Percentiles rank a stretch among this genome's conserved stretches.
Conservation (phyloP, 2,113 vertebrate species). For the Labeo catla region DNA sequence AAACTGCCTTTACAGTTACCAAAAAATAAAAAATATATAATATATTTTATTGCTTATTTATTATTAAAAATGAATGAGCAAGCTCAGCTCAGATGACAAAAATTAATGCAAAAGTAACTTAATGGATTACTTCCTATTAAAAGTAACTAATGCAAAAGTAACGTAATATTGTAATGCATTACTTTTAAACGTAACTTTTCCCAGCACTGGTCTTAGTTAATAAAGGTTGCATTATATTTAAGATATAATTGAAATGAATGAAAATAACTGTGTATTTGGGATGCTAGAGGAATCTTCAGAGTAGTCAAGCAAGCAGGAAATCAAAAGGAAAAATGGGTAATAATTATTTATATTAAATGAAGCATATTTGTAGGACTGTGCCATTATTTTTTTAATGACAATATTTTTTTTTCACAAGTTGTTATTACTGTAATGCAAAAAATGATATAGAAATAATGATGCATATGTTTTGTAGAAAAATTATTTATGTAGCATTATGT, state of each 20-base stretch:
- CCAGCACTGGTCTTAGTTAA: no score
- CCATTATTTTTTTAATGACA: neutral
- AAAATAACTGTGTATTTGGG: neutral
- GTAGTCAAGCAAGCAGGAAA: neutral
- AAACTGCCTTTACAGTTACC: no score
- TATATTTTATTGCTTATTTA: no score
- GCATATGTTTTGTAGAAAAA: no score
- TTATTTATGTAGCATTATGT: neutral
- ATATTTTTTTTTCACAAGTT: neutral
- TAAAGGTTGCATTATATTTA: conserved; percentile 26
- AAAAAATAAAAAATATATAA: no score
- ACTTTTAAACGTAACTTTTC: no score
- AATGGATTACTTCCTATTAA: no score
- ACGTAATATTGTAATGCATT: no score
- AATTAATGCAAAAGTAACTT: no score
- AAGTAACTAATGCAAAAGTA: no score
- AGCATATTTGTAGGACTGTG: neutral
- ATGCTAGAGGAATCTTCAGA: neutral
- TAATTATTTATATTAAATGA: neutral
- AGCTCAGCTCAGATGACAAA: no score
- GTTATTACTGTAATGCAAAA: neutral
- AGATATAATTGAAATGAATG: neutral
- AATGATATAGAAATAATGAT: neutral
- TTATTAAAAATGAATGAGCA: no score
- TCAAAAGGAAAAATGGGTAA: neutral